Conservation (phyloP, 2,113 vertebrate species). For the Nettapus auritus region DNA sequence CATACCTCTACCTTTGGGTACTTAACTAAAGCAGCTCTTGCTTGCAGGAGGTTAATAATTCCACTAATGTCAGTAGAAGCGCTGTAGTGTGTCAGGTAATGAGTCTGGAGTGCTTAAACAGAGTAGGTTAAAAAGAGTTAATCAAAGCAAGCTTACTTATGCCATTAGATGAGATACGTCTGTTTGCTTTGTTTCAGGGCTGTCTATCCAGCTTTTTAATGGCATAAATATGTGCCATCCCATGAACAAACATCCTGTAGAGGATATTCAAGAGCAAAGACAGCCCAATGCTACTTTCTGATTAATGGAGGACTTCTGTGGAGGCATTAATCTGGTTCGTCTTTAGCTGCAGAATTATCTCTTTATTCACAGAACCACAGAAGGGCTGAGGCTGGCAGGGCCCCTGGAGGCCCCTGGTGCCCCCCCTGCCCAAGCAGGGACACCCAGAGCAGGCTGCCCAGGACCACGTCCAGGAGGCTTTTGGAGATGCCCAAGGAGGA, state of each 20-base stretch:
- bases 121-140: not conserved
- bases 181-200: not conserved
- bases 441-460: not conserved
- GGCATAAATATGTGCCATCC: not conserved
- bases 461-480: not conserved
- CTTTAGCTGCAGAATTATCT: not conserved
- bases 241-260: not conserved
- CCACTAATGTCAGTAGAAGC: not conserved
- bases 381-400: not conserved
- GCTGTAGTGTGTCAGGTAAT: not conserved
- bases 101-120: not conserved
- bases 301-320: not conserved
- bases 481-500: not conserved
- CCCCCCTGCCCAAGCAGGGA: not conserved
- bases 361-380: not conserved
- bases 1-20: not conserved
- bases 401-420: not conserved
- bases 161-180: not conserved
- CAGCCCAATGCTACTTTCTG: not conserved
- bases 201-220: not conserved
- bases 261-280: not conserved
- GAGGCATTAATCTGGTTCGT: not conserved
- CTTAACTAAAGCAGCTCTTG: not conserved
- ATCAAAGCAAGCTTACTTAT: not conserved
- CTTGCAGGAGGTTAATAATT: not conserved